A percentile compares a stretch with the other conserved stretches of the same genome.
These are phyloP conservation scores for Apis cerana DNA, from an alignment of 1,140 invertebrate genomes.

Conservation along the genomic window DNA sequence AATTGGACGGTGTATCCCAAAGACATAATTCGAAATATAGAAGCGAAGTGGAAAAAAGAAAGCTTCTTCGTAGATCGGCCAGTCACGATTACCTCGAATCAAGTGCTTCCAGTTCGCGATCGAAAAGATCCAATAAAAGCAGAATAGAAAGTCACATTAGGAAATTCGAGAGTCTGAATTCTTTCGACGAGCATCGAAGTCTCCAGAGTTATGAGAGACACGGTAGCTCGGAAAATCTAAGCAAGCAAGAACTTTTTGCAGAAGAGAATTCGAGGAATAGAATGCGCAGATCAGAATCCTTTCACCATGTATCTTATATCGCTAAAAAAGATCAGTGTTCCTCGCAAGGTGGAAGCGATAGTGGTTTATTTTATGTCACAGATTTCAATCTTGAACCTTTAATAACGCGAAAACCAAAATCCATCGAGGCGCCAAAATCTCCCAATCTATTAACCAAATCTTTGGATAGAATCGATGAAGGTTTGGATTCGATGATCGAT, in stretches of 20 bases:
- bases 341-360: constrained; percentile 73
- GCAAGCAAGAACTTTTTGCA: constrained; percentile 36
- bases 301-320: constrained; percentile 73
- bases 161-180: constrained; percentile 78
- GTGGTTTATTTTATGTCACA: constrained; percentile 72
- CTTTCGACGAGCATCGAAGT: constrained; percentile 74
- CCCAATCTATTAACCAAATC: constrained; percentile 85
- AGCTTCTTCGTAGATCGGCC: constrained; percentile 57
- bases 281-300: constrained; percentile 76
- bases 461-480: constrained; percentile 89
- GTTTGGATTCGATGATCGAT: constrained; percentile 87
- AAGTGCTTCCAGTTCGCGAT: constrained; percentile 71
- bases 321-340: constrained; percentile 62
- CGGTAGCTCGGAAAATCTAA: constrained; percentile 47
- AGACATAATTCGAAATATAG: constrained; percentile 58
- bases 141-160: constrained; percentile 73
- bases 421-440: constrained; percentile 61
- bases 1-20: constrained; percentile 47
- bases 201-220: constrained; percentile 58
- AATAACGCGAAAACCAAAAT: constrained; percentile 41
- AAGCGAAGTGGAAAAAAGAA: constrained; percentile 69
- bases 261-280: constrained; percentile 35
- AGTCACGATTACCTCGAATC: constrained; percentile 63
- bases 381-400: constrained; percentile 71
- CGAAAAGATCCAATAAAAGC: constrained; percentile 76